phyloP scores from a whole-genome alignment of 2,113 vertebrate genomes.

The Sinosuthora webbiana region DNA sequence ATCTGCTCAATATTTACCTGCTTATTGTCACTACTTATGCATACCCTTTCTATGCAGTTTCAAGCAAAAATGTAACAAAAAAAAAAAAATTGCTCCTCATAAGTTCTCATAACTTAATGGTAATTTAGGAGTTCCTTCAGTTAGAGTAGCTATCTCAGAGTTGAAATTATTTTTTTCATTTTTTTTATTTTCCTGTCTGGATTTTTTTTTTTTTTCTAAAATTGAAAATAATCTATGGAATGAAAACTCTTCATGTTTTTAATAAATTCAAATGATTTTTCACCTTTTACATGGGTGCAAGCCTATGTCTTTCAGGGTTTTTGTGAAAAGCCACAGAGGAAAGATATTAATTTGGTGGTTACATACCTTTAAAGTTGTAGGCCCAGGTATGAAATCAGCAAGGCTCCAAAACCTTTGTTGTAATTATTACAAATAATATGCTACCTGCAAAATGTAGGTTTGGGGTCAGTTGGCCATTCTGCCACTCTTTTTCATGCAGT shows the following conservation, averaged over 20 bases:
- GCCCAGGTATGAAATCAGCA: neutral
- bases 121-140: neutral
- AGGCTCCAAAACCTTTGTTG: neutral
- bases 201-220: neutral
- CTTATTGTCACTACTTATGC: neutral
- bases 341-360: neutral
- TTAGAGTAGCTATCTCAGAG: neutral
- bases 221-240: neutral
- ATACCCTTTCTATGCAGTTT: neutral
- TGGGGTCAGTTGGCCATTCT: neutral
- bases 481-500: neutral
- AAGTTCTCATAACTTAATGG: neutral
- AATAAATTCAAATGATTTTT: neutral
- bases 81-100: neutral
- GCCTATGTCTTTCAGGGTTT: neutral
- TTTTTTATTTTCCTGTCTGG: neutral
- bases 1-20: slow-evolving; percentile 35
- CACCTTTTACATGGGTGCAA: neutral
- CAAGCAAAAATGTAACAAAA: neutral
- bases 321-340: neutral
- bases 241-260: neutral
- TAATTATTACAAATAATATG: neutral
- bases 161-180: too few species aligned
- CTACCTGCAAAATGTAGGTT: neutral
- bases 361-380: neutral